These are phyloP conservation scores for Sclerodermus sp. DNA, from an alignment of 2,888 invertebrate genomes.

Conservation along the genomic window DNA sequence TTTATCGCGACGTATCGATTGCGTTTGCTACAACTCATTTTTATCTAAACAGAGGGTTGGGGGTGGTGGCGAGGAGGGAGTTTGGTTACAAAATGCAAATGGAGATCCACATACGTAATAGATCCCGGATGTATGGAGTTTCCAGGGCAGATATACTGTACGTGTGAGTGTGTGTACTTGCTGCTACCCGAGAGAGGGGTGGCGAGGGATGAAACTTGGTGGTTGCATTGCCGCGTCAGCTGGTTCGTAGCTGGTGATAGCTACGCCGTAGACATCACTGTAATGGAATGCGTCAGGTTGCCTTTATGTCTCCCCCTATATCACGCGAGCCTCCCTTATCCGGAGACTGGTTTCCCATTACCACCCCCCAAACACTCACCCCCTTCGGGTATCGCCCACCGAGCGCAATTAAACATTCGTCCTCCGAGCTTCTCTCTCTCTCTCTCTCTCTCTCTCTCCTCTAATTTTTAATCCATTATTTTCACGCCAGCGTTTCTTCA, in stretches of 20 bases:
- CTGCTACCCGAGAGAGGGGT: slow-evolving; percentile 2
- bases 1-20: too few relatives aligned
- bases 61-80: neutral
- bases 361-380: slow-evolving; percentile 7
- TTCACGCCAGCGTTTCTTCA: too few relatives aligned
- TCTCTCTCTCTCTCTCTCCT: too few relatives aligned
- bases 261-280: slow-evolving; percentile 41
- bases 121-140: slow-evolving; percentile 1
- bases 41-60: neutral
- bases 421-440: too few relatives aligned
- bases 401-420: too few relatives aligned
- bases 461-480: too few relatives aligned
- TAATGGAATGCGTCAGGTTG: slow-evolving; percentile 51
- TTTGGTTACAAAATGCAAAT: slow-evolving; percentile 2
- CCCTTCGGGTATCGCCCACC: neutral
- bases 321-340: slow-evolving; percentile 12
- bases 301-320: slow-evolving; percentile 43
- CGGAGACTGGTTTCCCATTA: slow-evolving; percentile 13
- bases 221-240: slow-evolving; percentile 42
- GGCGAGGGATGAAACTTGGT: slow-evolving; percentile 21
- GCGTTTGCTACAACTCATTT: too few relatives aligned
- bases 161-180: too few relatives aligned
- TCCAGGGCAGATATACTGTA: neutral
- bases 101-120: slow-evolving; percentile 1
- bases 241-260: slow-evolving; percentile 38